Percentiles rank a stretch among this genome's conserved stretches.
Evolutionary conservation across 2,113 vertebrate genomes (phyloP).

Genomic region (Melanerpes formicivorus): DNA sequence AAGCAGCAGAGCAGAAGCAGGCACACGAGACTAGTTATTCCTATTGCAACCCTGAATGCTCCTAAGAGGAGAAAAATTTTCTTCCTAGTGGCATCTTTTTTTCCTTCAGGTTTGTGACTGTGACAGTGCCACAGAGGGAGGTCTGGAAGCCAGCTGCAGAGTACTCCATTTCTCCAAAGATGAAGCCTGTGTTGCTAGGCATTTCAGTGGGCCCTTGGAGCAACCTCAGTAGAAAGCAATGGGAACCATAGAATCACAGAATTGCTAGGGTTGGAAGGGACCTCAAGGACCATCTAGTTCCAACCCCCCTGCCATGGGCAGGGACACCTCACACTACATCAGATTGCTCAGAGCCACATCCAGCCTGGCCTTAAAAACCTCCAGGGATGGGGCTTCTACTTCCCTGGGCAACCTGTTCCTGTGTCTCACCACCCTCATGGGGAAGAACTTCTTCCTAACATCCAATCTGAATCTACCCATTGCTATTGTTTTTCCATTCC

Average conservation of each 20-base stretch:
- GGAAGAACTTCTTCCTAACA: no score
- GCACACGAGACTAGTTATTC: background rate
- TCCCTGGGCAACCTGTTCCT: no score
- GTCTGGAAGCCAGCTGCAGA: background rate
- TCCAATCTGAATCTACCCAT: no score
- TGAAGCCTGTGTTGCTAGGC: background rate
- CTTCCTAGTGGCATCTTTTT: background rate
- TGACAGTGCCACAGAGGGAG: background rate
- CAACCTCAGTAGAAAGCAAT: background rate
- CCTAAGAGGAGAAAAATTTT: background rate
- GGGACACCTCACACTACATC: no score
- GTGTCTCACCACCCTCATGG: no score
- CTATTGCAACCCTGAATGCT: background rate
- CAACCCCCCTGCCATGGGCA: no score
- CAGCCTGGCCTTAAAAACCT: no score
- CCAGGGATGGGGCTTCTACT: no score
- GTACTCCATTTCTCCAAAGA: background rate
- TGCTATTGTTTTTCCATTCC: no score
- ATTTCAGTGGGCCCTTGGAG: background rate
- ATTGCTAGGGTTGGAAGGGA: no score
- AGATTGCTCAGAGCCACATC: no score
- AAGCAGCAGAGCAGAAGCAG: background rate
- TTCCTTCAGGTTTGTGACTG: background rate
- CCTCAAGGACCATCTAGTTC: no score
- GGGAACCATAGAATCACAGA: background rate